Conservation (phyloP, 1,140 invertebrate genomes). For the Orussus abietinus region DNA sequence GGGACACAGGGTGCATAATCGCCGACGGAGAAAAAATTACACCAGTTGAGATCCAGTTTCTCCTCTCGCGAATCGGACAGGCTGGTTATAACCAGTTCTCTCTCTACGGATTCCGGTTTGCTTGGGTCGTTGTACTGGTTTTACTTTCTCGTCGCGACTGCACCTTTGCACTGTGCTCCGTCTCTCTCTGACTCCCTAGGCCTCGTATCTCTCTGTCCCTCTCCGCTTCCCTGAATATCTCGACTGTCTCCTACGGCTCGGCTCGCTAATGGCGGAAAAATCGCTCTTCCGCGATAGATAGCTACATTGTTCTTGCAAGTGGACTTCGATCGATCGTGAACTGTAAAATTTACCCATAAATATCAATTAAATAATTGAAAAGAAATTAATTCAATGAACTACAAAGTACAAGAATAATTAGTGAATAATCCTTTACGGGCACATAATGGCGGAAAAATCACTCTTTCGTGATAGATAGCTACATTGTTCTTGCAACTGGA, state of each 20-base stretch:
- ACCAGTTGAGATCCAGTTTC: too few species aligned
- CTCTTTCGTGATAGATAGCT: slow-evolving; percentile 11
- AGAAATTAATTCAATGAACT: too few species aligned
- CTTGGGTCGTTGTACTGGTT: slow-evolving; percentile 30
- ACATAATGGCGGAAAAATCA: not conserved
- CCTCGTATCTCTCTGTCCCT: not conserved
- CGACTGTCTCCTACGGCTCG: too few species aligned
- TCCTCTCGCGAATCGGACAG: too few species aligned
- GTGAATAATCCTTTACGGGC: not conserved
- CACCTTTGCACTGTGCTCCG: slow-evolving; percentile 1
- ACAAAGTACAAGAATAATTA: too few species aligned
- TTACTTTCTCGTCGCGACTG: slow-evolving; percentile 5
- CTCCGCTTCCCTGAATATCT: not conserved
- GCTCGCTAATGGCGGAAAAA: not conserved
- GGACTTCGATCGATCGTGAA: not conserved
- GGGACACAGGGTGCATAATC: not conserved
- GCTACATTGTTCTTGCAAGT: not conserved
- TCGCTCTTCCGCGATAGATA: slow-evolving; percentile 12
- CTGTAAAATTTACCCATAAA: slow-evolving; percentile 1
- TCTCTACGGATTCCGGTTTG: slow-evolving; percentile 22
- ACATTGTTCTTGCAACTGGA: not conserved
- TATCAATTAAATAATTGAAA: not conserved
- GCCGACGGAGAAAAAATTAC: too few species aligned
- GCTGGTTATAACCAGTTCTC: slow-evolving; percentile 32
- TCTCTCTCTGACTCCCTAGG: not conserved